Percentiles rank a stretch among this genome's conserved stretches.
Evolutionary conservation across 2,797 vertebrate genomes (phyloP).

Genomic region (Rousettus madagascariensis): DNA sequence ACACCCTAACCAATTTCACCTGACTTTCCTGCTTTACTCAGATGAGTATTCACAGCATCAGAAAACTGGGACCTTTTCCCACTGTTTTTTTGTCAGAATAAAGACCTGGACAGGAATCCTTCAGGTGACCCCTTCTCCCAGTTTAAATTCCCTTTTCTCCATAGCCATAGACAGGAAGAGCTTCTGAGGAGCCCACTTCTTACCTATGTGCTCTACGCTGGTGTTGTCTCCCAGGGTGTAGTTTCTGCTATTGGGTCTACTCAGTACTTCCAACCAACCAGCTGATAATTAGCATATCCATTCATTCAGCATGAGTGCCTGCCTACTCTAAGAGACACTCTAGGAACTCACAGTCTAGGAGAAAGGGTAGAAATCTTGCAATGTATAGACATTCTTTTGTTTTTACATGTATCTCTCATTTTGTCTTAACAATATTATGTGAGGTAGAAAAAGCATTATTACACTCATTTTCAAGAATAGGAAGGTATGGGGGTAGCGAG

Average conservation of each 20-base stretch:
- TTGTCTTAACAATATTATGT: neutral
- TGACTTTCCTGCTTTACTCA: neutral
- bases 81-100: slow-evolving; percentile 3
- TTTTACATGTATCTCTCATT: neutral
- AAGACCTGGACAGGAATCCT: slow-evolving; percentile 11
- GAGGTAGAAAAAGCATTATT: neutral
- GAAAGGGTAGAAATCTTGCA: neutral
- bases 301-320: neutral
- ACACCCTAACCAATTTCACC: slow-evolving; percentile 2
- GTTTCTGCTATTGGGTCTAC: neutral
- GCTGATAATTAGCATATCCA: neutral
- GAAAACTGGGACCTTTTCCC: neutral
- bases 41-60: neutral
- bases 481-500: neutral
- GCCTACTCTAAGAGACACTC: neutral
- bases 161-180: neutral
- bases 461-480: neutral
- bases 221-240: neutral
- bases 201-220: neutral
- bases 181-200: neutral
- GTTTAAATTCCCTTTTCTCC: neutral
- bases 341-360: neutral
- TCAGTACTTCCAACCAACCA: neutral
- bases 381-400: neutral
- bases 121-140: neutral